Evolutionary conservation across 2,113 vertebrate species (phyloP).

Genomic region (Acanthisitta chloris): DNA sequence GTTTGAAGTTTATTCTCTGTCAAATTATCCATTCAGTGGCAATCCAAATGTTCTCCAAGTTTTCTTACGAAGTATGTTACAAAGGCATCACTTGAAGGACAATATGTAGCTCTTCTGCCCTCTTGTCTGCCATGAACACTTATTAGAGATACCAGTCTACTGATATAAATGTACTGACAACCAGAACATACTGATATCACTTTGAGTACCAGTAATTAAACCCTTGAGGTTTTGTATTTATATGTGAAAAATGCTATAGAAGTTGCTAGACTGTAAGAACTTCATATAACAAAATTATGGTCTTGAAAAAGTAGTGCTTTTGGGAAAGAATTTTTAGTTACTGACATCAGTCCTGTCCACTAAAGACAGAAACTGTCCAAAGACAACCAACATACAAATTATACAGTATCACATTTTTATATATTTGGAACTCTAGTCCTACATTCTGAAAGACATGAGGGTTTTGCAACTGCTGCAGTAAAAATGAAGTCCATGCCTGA

Average conservation of each 20-base stretch:
- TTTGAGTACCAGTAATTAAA: neutral
- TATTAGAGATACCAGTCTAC: neutral
- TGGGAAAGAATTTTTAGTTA: neutral
- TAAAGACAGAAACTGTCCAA: neutral
- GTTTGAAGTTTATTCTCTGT: neutral
- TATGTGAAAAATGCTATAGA: fast-evolving
- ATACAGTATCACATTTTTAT: neutral
- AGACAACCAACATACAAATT: conserved; percentile 19
- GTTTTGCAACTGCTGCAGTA: neutral
- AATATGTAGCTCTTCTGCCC: neutral
- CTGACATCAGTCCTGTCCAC: neutral
- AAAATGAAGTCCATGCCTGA: neutral
- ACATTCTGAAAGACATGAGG: neutral
- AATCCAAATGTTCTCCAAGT: neutral
- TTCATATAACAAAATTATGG: neutral
- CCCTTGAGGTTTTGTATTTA: fast-evolving
- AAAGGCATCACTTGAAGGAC: neutral
- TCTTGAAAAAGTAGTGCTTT: neutral
- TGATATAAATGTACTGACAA: neutral
- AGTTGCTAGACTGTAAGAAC: neutral
- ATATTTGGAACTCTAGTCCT: neutral
- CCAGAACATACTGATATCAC: neutral
- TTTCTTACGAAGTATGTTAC: neutral
- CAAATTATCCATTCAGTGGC: neutral
- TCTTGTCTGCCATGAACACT: neutral